Conservation (phyloP, 2,113 vertebrate genomes). For the Thermophis baileyi region DNA sequence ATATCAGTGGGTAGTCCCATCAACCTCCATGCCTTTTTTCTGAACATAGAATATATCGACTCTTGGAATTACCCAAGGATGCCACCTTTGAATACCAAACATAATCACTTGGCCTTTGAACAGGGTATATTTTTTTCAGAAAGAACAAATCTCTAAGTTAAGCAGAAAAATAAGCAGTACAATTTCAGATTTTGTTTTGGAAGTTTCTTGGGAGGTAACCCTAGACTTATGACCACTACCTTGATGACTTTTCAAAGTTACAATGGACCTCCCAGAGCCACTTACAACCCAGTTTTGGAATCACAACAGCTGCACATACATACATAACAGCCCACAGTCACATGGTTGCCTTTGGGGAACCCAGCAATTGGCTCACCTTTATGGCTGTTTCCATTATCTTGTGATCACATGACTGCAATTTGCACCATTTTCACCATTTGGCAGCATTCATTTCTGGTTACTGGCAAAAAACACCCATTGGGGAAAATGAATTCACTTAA, state of each 20-base stretch:
- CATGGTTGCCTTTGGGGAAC: not conserved
- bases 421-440: not conserved
- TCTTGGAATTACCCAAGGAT: not conserved
- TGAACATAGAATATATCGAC: not conserved
- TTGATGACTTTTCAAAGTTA: not conserved
- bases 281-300: not conserved
- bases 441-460: not conserved
- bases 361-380: not conserved
- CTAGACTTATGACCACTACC: not conserved
- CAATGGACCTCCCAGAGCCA: not conserved
- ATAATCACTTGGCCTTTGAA: not conserved
- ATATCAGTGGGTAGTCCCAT: not conserved
- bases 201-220: not conserved
- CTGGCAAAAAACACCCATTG: not conserved
- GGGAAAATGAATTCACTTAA: not conserved
- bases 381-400: not conserved
- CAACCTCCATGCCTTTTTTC: not conserved
- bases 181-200: not conserved
- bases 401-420: not conserved
- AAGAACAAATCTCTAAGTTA: not conserved
- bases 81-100: not conserved
- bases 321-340: not conserved
- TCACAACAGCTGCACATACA: not conserved
- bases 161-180: not conserved
- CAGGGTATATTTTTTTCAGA: not conserved